A percentile compares a stretch with the other conserved stretches of the same genome.
phyloP scores from a whole-genome alignment of 2,113 vertebrate species.

The Speoplatyrhinus poulsoni region DNA sequence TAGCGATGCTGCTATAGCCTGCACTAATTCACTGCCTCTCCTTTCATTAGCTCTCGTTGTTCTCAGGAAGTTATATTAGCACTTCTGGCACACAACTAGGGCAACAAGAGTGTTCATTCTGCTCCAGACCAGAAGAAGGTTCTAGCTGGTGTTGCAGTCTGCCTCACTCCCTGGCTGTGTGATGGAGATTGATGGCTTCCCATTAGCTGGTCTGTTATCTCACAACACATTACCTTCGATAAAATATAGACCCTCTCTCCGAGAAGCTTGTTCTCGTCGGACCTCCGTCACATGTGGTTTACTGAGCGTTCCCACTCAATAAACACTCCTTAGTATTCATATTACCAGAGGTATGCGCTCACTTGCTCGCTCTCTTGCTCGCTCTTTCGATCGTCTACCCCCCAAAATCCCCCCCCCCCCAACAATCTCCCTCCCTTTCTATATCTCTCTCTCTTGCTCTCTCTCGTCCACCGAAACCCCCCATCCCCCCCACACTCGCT shows the following conservation, averaged over 20 bases:
- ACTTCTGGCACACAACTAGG: too few species aligned
- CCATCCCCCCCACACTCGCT: constrained; percentile 1
- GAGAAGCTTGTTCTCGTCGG: constrained; percentile 88
- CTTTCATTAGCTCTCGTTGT: too few species aligned
- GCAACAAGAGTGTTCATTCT: too few species aligned
- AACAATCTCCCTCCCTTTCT: constrained; percentile 1
- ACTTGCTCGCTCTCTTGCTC: neutral
- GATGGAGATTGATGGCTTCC: constrained; percentile 98
- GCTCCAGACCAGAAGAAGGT: too few species aligned
- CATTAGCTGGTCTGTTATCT: constrained; percentile 92
- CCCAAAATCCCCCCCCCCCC: neutral
- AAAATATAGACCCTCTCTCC: constrained; percentile 92
- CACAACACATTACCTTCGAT: constrained; percentile 97
- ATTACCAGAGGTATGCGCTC: constrained; percentile 79
- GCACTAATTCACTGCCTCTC: too few species aligned
- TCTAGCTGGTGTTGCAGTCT: too few species aligned
- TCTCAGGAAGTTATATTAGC: too few species aligned
- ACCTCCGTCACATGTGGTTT: constrained; percentile 88
- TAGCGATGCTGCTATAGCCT: too few species aligned
- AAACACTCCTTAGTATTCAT: constrained; percentile 92
- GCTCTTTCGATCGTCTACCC: neutral
- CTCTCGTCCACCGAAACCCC: neutral
- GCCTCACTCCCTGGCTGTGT: constrained; percentile 40
- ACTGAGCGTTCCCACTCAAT: constrained; percentile 83
- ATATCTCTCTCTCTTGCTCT: constrained; percentile 1